Conservation (phyloP, 2,113 vertebrate genomes). For the Morone chrysops region DNA sequence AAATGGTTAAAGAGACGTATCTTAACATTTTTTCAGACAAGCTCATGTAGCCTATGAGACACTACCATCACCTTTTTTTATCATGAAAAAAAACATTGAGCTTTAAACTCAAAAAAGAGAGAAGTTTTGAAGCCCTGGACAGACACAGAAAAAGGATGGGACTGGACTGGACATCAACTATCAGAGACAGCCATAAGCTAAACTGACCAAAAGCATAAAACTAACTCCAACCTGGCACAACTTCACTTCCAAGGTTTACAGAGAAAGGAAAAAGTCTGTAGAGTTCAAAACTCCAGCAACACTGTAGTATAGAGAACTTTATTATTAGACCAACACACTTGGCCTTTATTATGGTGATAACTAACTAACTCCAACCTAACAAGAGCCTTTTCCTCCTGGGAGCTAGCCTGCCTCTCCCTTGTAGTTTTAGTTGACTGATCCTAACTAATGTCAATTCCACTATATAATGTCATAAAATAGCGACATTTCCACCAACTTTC, state of each 20-base stretch:
- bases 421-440: background rate
- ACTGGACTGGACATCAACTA: background rate
- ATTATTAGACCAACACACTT: too few species aligned
- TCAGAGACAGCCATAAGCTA: background rate
- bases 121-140: background rate
- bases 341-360: background rate
- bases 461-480: background rate
- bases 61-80: background rate
- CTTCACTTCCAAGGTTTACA: too few species aligned
- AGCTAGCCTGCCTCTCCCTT: background rate
- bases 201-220: background rate
- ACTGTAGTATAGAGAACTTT: too few species aligned
- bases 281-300: too few species aligned
- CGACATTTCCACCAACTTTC: background rate
- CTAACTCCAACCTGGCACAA: background rate
- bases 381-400: background rate
- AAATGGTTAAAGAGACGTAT: background rate
- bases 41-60: background rate
- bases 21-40: background rate
- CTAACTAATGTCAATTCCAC: background rate
- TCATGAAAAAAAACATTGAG: background rate
- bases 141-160: background rate
- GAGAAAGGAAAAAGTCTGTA: too few species aligned
- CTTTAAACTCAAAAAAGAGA: background rate
- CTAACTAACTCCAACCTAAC: background rate